Conservation (phyloP, 2,888 invertebrate genomes). For the Hetaerina titia region DNA sequence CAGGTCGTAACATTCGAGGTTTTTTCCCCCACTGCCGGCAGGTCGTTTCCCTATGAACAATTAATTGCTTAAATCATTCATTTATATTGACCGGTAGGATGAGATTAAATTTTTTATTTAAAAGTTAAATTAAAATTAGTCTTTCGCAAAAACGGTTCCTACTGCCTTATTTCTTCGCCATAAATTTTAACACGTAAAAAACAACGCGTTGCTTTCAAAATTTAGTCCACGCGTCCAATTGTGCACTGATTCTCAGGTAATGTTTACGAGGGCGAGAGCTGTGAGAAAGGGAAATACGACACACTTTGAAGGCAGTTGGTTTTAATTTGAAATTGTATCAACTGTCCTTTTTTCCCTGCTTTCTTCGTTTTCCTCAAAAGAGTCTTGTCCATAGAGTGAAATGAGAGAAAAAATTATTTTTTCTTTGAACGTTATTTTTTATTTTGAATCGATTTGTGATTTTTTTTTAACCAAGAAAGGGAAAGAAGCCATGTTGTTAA, state of each 20-base stretch:
- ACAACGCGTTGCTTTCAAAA: neutral
- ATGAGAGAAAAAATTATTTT: constrained; percentile 42
- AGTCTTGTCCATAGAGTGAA: constrained; percentile 20
- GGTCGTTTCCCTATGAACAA: too few species aligned
- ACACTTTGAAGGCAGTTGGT: neutral
- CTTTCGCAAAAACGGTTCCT: neutral
- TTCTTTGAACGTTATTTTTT: constrained; percentile 37
- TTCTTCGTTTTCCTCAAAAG: constrained; percentile 37
- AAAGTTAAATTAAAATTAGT: neutral
- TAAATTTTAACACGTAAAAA: neutral
- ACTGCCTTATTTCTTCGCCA: neutral
- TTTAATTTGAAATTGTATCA: neutral
- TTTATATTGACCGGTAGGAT: too few species aligned
- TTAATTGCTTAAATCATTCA: too few species aligned
- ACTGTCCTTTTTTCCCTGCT: neutral
- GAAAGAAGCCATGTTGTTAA: neutral
- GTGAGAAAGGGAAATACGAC: neutral
- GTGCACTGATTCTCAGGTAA: constrained; percentile 57
- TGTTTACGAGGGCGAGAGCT: constrained; percentile 8
- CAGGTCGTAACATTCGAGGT: too few species aligned
- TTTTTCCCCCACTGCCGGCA: too few species aligned
- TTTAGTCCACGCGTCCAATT: neutral
- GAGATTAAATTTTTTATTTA: neutral
- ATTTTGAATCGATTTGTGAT: constrained; percentile 45
- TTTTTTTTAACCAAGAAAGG: constrained; percentile 11